phyloP scores from a whole-genome alignment of 2,888 invertebrate species.

The Tachina lurida region DNA sequence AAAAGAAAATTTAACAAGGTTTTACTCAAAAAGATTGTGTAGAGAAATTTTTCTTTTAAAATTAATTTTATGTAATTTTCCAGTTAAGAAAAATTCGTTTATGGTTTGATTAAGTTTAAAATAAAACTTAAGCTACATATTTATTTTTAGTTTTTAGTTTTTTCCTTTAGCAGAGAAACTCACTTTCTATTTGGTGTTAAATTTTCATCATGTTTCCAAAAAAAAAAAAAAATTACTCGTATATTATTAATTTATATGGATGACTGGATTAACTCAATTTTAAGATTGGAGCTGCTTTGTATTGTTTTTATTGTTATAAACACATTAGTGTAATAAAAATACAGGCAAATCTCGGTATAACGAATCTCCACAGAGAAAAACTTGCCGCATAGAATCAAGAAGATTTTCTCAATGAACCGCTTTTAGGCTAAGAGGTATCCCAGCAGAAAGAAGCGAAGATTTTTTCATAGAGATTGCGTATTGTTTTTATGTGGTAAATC shows the following conservation, averaged over 20 bases:
- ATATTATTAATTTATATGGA: background rate
- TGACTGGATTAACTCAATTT: background rate
- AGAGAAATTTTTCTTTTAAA: constrained; percentile 75
- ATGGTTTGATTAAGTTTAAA: background rate
- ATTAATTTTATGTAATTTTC: background rate
- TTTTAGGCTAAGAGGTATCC: too few relatives aligned
- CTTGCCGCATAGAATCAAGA: too few relatives aligned
- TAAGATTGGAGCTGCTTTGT: too few relatives aligned
- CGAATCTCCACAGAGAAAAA: too few relatives aligned
- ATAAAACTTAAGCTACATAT: background rate
- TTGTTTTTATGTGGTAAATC: too few relatives aligned
- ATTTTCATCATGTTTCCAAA: background rate
- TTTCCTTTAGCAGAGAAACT: background rate
- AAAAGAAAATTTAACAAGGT: constrained; percentile 38
- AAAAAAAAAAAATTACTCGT: too few relatives aligned
- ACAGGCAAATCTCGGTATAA: too few relatives aligned
- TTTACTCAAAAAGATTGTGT: constrained; percentile 59
- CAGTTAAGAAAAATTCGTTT: constrained; percentile 11
- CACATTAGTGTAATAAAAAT: too few relatives aligned
- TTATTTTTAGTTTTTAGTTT: constrained; percentile 2
- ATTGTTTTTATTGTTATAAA: too few relatives aligned
- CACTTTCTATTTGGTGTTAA: constrained; percentile 4
- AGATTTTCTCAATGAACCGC: too few relatives aligned
- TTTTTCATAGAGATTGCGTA: too few relatives aligned
- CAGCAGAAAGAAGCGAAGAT: too few relatives aligned